Conservation (phyloP, 23 tunicate species). For the Ciona savignyi region DNA sequence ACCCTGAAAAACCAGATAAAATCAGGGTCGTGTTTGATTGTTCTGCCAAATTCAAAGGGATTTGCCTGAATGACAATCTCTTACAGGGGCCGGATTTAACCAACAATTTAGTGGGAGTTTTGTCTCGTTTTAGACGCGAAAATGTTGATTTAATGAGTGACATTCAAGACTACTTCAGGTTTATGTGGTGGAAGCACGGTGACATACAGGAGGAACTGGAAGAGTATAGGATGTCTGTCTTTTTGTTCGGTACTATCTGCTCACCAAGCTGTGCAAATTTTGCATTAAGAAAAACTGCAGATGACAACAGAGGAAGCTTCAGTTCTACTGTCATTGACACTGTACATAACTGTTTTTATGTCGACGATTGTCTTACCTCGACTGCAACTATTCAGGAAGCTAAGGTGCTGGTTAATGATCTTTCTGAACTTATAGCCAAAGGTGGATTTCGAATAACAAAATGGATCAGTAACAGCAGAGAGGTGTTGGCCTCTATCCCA, state of each 20-base stretch:
- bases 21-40: no score
- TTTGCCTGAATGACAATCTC: no score
- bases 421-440: background rate
- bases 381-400: slow-evolving; percentile 8
- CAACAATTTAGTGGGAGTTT: slow-evolving; percentile 14
- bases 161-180: no score
- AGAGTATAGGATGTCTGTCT: slow-evolving; percentile 23
- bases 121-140: slow-evolving; percentile 22
- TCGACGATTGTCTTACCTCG: slow-evolving; percentile 38
- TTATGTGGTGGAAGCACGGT: slow-evolving; percentile 52
- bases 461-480: slow-evolving; percentile 35
- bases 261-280: slow-evolving; percentile 47
- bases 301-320: slow-evolving; percentile 20
- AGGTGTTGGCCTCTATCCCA: slow-evolving; percentile 17
- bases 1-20: slow-evolving; percentile 41
- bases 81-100: slow-evolving; percentile 44
- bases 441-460: slow-evolving; percentile 46
- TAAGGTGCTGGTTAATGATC: slow-evolving; percentile 14
- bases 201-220: slow-evolving; percentile 8
- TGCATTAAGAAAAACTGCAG: slow-evolving; percentile 12
- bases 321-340: slow-evolving; percentile 1
- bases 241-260: slow-evolving; percentile 37
- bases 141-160: no score
- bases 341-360: slow-evolving; percentile 46
- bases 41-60: slow-evolving; percentile 25